Conservation (phyloP, 2,113 vertebrate genomes). For the Engraulis encrasicolus region DNA sequence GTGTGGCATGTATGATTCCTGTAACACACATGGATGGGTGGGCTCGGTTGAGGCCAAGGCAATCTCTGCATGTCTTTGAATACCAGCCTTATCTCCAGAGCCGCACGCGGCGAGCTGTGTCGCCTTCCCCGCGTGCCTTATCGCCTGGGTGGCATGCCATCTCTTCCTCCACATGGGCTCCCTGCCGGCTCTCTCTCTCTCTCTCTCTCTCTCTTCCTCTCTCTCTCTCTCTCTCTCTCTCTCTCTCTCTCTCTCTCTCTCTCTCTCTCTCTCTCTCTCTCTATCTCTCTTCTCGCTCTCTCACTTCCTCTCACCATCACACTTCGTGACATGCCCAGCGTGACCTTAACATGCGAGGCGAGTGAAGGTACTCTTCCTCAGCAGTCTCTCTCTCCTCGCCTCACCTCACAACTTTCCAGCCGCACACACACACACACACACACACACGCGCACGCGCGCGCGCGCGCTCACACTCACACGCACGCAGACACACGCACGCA, state of each 20-base stretch:
- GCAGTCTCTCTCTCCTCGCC: not conserved
- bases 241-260: not conserved
- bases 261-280: not conserved
- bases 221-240: not conserved
- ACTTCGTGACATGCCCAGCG: too few relatives aligned
- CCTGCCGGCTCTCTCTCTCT: not conserved
- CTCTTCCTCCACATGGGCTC: not conserved
- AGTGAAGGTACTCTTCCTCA: not conserved
- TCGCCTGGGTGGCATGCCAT: not conserved
- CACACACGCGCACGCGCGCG: too few relatives aligned
- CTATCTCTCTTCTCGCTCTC: not conserved
- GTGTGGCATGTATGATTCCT: not conserved
- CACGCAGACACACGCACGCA: too few relatives aligned
- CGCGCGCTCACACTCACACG: too few relatives aligned
- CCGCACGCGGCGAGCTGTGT: not conserved
- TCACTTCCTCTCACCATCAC: too few relatives aligned
- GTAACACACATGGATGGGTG: not conserved
- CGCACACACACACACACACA: too few relatives aligned
- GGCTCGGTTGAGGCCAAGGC: not conserved
- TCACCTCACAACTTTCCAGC: not conserved
- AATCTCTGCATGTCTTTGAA: constrained; percentile 11
- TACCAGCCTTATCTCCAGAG: constrained; percentile 10
- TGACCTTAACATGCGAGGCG: too few relatives aligned
- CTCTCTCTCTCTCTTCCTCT: too few relatives aligned
- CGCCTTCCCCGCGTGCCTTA: not conserved